These are phyloP conservation scores for Mionectes olivaceus DNA, from an alignment of 2,797 vertebrate species.

Conservation along the genomic window DNA sequence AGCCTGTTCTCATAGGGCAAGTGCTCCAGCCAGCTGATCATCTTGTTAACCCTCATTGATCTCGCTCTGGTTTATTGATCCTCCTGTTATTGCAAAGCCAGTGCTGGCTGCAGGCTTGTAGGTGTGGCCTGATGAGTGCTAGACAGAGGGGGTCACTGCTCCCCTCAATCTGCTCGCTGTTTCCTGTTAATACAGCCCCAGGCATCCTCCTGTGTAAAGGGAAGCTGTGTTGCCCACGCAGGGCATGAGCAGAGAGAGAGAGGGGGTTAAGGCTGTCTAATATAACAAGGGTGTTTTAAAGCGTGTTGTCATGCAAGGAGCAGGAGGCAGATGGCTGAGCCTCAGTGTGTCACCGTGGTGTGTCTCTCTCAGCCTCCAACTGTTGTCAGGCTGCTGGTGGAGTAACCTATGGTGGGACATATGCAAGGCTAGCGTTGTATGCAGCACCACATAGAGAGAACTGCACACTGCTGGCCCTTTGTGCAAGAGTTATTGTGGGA, in stretches of 20 bases:
- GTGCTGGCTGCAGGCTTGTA: background rate
- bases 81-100: background rate
- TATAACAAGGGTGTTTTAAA: background rate
- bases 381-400: conserved; percentile 25
- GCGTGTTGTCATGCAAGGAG: background rate
- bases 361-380: conserved; percentile 41
- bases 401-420: conserved; percentile 38
- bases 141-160: background rate
- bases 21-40: background rate
- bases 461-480: background rate
- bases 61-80: background rate
- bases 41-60: background rate
- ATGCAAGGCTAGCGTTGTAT: background rate
- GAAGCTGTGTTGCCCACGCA: background rate
- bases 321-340: conserved; percentile 35
- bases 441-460: background rate
- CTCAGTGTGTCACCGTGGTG: background rate
- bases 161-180: background rate
- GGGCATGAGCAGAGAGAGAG: background rate
- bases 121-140: background rate
- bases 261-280: background rate
- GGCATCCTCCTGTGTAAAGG: background rate
- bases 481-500: background rate
- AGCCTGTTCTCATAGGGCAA: background rate
- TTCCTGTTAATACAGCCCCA: background rate